phyloP scores from a whole-genome alignment of 2,888 invertebrate species.

The Macrophya alboannulata region DNA sequence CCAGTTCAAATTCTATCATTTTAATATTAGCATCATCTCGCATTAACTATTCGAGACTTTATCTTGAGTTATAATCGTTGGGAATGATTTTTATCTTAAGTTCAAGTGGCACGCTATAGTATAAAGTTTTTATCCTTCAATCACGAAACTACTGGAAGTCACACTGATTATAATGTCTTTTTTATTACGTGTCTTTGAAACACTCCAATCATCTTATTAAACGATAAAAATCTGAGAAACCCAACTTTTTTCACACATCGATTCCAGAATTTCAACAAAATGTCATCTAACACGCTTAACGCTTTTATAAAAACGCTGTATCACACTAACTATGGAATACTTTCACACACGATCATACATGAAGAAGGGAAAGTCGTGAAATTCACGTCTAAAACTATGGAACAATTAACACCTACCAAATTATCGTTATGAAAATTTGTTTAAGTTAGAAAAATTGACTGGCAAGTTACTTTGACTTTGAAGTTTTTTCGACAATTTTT shows the following conservation, averaged over 20 bases:
- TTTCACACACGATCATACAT: conserved; percentile 28
- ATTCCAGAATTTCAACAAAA: neutral
- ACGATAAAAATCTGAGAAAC: neutral
- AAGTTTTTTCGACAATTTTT: neutral
- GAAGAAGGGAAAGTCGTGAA: conserved; percentile 44
- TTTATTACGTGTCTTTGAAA: neutral
- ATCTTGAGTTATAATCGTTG: conserved; percentile 3
- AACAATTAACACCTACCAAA: conserved; percentile 32
- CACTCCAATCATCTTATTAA: neutral
- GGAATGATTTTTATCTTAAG: conserved; percentile 37
- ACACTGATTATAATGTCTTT: neutral
- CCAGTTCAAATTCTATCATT: neutral
- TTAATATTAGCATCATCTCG: neutral
- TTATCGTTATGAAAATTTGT: conserved; percentile 10
- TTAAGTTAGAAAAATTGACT: neutral
- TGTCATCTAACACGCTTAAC: neutral
- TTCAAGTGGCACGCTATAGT: neutral
- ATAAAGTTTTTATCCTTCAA: neutral
- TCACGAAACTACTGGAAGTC: neutral
- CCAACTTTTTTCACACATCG: neutral
- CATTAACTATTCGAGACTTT: neutral
- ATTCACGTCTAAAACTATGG: conserved; percentile 25
- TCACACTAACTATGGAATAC: conserved; percentile 21
- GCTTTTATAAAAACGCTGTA: conserved; percentile 2
- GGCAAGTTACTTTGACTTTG: neutral